Percentiles rank a stretch among this genome's conserved stretches.
phyloP scores from a whole-genome alignment of 2,888 invertebrate species.

The Heliconius sara region DNA sequence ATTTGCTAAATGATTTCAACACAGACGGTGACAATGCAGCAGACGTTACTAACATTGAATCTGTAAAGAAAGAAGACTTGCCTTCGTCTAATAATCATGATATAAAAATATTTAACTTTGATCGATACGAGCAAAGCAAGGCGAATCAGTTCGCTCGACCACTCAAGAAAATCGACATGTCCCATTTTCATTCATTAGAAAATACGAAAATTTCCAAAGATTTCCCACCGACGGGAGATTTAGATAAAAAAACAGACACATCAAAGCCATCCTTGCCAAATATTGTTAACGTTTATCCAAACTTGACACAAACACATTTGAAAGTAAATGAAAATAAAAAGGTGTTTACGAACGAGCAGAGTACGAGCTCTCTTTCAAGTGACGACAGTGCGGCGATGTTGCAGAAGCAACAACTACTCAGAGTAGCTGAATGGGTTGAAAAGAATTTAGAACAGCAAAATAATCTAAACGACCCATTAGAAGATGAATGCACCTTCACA shows the following conservation, averaged over 20 bases:
- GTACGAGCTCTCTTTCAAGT: slow-evolving; percentile 80
- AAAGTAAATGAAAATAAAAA: slow-evolving; percentile 77
- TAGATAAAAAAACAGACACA: slow-evolving; percentile 64
- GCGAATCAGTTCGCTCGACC: slow-evolving; percentile 67
- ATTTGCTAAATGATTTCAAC: slow-evolving; percentile 72
- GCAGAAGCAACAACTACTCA: slow-evolving; percentile 86
- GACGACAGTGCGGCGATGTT: slow-evolving; percentile 83
- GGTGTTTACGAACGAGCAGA: slow-evolving; percentile 78
- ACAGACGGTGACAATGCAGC: slow-evolving; percentile 60
- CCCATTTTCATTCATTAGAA: slow-evolving; percentile 76
- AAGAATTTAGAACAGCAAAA: slow-evolving; percentile 84
- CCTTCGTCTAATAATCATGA: slow-evolving; percentile 68
- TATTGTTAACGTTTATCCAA: slow-evolving; percentile 78
- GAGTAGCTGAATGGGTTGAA: slow-evolving; percentile 92
- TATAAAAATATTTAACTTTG: slow-evolving; percentile 81
- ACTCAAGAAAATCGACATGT: slow-evolving; percentile 76
- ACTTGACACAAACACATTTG: slow-evolving; percentile 77
- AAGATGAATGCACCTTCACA: slow-evolving; percentile 71
- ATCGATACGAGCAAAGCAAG: slow-evolving; percentile 80
- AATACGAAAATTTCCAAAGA: slow-evolving; percentile 80
- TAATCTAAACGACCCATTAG: slow-evolving; percentile 73
- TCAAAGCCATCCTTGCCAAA: slow-evolving; percentile 66
- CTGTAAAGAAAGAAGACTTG: slow-evolving; percentile 55
- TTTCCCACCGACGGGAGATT: slow-evolving; percentile 65
- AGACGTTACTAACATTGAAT: slow-evolving; percentile 57